These are phyloP conservation scores for Molossus alvarezi DNA, from an alignment of 2,797 vertebrate genomes.

Conservation along the genomic window DNA sequence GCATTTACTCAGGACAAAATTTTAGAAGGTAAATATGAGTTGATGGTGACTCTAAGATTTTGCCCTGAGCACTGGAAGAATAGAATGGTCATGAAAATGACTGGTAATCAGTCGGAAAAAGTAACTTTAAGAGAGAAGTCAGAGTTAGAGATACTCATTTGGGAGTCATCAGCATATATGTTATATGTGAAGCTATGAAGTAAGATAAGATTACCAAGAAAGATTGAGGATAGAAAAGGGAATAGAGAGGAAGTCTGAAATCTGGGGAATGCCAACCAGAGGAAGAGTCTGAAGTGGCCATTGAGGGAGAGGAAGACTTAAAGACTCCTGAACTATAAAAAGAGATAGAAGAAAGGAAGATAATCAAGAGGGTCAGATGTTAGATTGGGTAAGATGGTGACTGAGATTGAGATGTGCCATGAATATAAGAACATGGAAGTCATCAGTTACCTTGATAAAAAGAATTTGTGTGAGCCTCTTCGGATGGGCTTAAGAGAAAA, in stretches of 20 bases:
- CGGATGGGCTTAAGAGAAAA: neutral
- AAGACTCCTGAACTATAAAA: neutral
- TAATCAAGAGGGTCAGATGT: neutral
- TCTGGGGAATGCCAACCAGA: neutral
- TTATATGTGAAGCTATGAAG: neutral
- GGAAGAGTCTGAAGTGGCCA: neutral
- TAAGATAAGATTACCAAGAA: neutral
- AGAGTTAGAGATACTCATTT: neutral
- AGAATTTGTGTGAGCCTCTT: neutral
- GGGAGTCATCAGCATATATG: neutral
- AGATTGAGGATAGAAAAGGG: neutral
- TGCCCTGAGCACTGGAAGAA: neutral
- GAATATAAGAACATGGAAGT: neutral
- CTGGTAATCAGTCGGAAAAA: neutral
- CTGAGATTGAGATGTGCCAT: neutral
- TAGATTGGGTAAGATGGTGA: neutral
- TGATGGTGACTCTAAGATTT: neutral
- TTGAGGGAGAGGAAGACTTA: neutral
- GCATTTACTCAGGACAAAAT: neutral
- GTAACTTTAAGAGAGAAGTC: neutral
- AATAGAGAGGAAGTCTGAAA: neutral
- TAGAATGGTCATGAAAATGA: neutral
- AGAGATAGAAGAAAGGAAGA: neutral
- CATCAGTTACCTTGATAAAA: neutral
- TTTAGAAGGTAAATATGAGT: constrained; percentile 1